Evolutionary conservation across 2,797 vertebrate species (phyloP), one percentile per base, ranked within the genome.

Genomic region (Danio choprae): DNA sequence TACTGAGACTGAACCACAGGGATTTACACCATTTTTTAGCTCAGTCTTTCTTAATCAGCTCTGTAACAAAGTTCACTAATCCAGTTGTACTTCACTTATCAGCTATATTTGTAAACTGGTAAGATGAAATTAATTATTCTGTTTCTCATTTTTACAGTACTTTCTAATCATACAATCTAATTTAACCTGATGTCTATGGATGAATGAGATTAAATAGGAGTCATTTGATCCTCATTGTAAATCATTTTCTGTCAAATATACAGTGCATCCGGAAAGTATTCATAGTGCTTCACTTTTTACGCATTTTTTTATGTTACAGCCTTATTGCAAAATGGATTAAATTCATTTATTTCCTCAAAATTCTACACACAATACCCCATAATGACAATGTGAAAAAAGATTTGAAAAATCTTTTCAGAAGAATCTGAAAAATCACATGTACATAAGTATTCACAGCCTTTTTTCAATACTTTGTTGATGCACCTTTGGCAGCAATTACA

Each of bases 11-110:
- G 59, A 70, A 69, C 60, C 55, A 29, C 18, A 20, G 43, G 36
- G 74, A 71, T 77, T 74, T 64, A 44, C 18, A 60, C 20, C 58
- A 71, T 71, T 71, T 40, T 40, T 22, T 60, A 53, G 20, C 73
- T 68, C 36, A 74, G 29, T 36, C 46, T 71, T 43, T 41, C 5
- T 20, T 68, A 63, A 43, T 64, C 77, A 71, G 5, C 29, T 56
- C 20, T 29, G 18, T 41, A 62, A 44, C 36, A 76, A 76, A 76
- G 67, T 74, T 64, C 76, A 74, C 46, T 46, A 13, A 41, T 60
- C 29, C 16, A 60, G 44, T 7, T 6, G 44, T 20, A 58, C 53
- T 29, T 58, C 16, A 43, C 7, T 58, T 56, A 9, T 20, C 10
- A 3, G 7, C 7, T 18, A n/a, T 2, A 18, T 40, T 9, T 38